Evolutionary conservation across 2,113 vertebrate genomes (phyloP).

Genomic region (Chiloscyllium plagiosum): DNA sequence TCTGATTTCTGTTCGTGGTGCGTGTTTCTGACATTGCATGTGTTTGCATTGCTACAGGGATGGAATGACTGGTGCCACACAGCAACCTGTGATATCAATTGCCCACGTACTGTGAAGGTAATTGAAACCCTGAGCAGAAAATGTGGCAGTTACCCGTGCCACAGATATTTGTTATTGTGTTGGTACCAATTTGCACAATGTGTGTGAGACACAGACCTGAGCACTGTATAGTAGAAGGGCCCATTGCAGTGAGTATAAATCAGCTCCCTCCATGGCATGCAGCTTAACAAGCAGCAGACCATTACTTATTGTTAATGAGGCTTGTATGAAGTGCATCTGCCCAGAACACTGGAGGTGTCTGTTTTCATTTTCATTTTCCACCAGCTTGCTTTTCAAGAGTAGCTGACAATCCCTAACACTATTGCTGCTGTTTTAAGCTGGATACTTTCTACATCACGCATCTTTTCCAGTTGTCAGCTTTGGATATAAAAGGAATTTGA

Average conservation of each 20-base stretch:
- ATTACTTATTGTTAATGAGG: neutral
- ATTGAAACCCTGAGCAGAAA: neutral
- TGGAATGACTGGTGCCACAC: neutral
- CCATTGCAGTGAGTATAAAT: neutral
- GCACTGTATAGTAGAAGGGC: neutral
- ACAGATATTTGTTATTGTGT: neutral
- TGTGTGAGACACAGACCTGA: neutral
- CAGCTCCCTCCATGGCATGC: neutral
- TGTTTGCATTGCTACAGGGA: constrained; percentile 7
- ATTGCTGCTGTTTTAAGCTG: neutral
- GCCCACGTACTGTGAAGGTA: neutral
- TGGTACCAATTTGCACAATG: neutral
- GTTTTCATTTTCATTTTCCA: neutral
- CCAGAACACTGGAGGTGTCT: neutral
- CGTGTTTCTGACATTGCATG: neutral
- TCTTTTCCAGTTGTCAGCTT: neutral
- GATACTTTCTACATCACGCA: neutral
- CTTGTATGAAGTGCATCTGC: neutral
- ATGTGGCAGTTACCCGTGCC: neutral
- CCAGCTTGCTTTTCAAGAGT: neutral
- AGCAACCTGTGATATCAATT: neutral
- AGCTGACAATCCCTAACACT: neutral
- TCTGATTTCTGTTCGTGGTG: neutral
- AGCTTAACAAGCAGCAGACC: neutral
- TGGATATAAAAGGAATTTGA: neutral